Conservation (phyloP, 35 echinoderm and acorn worm genomes). For the Antedon bifida region DNA sequence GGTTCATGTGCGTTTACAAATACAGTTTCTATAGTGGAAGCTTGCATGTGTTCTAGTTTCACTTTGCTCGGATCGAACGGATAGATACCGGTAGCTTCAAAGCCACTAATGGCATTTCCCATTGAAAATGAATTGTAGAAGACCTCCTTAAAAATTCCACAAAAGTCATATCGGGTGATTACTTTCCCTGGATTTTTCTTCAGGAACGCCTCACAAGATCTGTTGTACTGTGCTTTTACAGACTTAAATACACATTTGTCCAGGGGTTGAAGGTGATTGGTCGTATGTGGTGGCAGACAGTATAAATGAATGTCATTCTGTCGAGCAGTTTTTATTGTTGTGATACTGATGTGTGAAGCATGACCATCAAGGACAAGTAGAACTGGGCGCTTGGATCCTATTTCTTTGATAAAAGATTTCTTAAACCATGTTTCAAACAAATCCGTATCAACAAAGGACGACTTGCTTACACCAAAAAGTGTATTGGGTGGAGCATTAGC, state of each 20-base stretch:
- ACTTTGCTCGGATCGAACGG: too few species aligned
- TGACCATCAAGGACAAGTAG: constrained; percentile 23
- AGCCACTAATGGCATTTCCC: too few species aligned
- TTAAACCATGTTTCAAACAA: constrained; percentile 31
- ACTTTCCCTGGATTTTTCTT: neutral
- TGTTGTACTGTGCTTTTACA: neutral
- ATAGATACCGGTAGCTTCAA: too few species aligned
- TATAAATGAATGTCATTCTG: neutral
- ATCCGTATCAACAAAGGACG: constrained; percentile 24
- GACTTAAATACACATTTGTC: neutral
- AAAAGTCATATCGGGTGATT: neutral
- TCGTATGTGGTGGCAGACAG: neutral
- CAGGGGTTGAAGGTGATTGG: neutral
- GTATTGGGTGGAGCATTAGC: neutral
- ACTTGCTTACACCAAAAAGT: constrained; percentile 25
- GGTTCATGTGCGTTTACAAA: too few species aligned
- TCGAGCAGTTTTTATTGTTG: neutral
- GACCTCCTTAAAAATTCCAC: constrained; percentile 3
- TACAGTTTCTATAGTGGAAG: too few species aligned
- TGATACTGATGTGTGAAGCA: constrained; percentile 6
- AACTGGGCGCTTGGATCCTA: constrained; percentile 7
- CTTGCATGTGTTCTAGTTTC: too few species aligned
- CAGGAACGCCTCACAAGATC: neutral
- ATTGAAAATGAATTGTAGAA: too few species aligned
- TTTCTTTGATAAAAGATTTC: constrained; percentile 20